These are phyloP conservation scores for Sebastes iracundus DNA, from an alignment of 2,797 vertebrate genomes.

Conservation along the genomic window DNA sequence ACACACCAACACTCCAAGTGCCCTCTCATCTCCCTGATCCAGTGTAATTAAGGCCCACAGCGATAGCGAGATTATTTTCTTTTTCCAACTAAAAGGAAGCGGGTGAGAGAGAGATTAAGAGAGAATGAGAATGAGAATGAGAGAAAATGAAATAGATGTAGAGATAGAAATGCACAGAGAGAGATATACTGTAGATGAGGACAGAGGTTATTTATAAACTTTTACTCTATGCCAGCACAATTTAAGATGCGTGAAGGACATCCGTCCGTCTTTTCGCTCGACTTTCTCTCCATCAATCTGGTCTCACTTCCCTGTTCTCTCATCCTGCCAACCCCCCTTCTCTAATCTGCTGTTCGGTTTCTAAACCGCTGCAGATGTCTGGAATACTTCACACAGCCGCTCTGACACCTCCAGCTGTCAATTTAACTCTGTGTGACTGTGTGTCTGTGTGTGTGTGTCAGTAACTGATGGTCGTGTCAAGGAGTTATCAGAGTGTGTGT, in stretches of 20 bases:
- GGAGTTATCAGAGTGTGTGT: neutral
- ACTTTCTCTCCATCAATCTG: slow-evolving; percentile 51
- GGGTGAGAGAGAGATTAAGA: slow-evolving; percentile 28
- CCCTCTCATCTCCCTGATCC: slow-evolving; percentile 63
- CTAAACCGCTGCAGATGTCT: slow-evolving; percentile 57
- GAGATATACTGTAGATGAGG: slow-evolving; percentile 13
- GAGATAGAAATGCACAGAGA: slow-evolving; percentile 28
- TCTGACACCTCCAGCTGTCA: slow-evolving; percentile 51
- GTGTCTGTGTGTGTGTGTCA: neutral
- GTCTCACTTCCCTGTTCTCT: slow-evolving; percentile 60
- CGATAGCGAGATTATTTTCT: slow-evolving; percentile 68
- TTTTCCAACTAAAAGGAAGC: slow-evolving; percentile 51
- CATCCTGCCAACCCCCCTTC: neutral
- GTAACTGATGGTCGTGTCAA: slow-evolving; percentile 4
- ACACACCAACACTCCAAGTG: slow-evolving; percentile 29
- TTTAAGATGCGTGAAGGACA: slow-evolving; percentile 57
- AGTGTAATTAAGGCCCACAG: slow-evolving; percentile 74
- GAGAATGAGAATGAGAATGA: slow-evolving; percentile 12
- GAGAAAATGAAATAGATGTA: slow-evolving; percentile 47
- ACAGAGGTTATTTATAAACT: slow-evolving; percentile 62
- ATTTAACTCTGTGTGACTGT: slow-evolving; percentile 20
- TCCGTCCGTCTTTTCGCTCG: slow-evolving; percentile 31
- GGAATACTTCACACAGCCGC: slow-evolving; percentile 23
- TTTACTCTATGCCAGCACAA: slow-evolving; percentile 49
- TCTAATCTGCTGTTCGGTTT: slow-evolving; percentile 47